These are phyloP conservation scores for Triplophysa rosa DNA, from an alignment of 2,113 vertebrate genomes.

Conservation along the genomic window DNA sequence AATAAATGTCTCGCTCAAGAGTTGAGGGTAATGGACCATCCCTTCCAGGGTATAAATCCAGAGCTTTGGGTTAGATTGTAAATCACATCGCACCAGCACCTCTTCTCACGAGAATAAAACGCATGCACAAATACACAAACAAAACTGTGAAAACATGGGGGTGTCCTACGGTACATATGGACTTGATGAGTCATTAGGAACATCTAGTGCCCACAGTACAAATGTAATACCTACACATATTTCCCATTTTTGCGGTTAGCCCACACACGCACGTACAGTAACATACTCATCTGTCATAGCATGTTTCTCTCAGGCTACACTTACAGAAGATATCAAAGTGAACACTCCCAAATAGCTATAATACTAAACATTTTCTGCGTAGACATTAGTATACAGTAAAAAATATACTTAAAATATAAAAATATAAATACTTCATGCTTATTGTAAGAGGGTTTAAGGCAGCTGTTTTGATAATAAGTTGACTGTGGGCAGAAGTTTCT, in stretches of 20 bases:
- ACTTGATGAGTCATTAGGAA: slow-evolving; percentile 35
- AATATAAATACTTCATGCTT: too few species aligned
- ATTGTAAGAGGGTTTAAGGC: too few species aligned
- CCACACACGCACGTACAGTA: slow-evolving; percentile 12
- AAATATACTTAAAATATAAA: too few species aligned
- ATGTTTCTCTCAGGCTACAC: neutral
- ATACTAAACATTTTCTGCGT: too few species aligned
- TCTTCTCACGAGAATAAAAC: neutral
- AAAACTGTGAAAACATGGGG: slow-evolving; percentile 23
- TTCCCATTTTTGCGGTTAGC: slow-evolving; percentile 19
- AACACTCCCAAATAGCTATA: too few species aligned
- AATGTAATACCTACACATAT: slow-evolving; percentile 36
- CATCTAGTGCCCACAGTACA: slow-evolving; percentile 30
- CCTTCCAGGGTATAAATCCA: neutral
- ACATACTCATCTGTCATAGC: slow-evolving; percentile 20
- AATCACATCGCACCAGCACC: neutral
- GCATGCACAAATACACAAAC: slow-evolving; percentile 1
- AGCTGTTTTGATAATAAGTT: too few species aligned
- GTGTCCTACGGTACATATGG: slow-evolving; percentile 27
- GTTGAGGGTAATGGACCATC: neutral
- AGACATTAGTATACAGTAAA: too few species aligned
- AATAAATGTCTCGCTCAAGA: too few species aligned
- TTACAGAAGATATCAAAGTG: neutral
- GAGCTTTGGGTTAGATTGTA: neutral
- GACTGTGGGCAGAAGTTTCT: neutral